These are phyloP conservation scores for Bombus haemorrhoidalis DNA, from an alignment of 1,140 invertebrate genomes.

Conservation along the genomic window DNA sequence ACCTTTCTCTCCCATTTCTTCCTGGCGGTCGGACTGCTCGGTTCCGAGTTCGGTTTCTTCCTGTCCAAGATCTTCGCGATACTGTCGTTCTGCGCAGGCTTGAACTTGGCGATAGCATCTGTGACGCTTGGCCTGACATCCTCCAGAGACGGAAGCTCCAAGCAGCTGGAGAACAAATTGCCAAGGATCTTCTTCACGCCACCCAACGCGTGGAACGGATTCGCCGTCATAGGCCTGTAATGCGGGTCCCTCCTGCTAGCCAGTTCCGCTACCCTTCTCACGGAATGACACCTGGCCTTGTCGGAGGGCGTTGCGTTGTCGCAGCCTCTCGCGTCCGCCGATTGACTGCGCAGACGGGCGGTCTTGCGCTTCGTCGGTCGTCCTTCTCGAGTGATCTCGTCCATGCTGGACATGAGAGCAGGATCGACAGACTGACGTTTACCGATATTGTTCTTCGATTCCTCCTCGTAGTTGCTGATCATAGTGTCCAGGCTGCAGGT, in stretches of 20 bases:
- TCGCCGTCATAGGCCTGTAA: slow-evolving; percentile 87
- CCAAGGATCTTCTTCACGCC: slow-evolving; percentile 92
- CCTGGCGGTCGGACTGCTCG: slow-evolving; percentile 80
- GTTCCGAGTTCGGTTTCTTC: slow-evolving; percentile 80
- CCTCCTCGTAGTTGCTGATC: slow-evolving; percentile 78
- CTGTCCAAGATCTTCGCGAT: slow-evolving; percentile 80
- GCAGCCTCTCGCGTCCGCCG: slow-evolving; percentile 78
- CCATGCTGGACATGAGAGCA: slow-evolving; percentile 76
- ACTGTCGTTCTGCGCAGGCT: slow-evolving; percentile 78
- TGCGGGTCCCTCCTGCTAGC: slow-evolving; percentile 92
- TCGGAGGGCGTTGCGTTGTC: slow-evolving; percentile 84
- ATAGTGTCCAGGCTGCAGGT: slow-evolving; percentile 82
- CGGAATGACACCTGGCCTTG: slow-evolving; percentile 88
- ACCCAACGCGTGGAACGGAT: slow-evolving; percentile 88
- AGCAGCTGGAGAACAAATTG: slow-evolving; percentile 89
- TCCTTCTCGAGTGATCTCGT: slow-evolving; percentile 76
- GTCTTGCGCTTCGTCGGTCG: slow-evolving; percentile 70
- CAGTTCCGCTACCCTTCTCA: slow-evolving; percentile 86
- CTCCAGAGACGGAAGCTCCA: slow-evolving; percentile 87
- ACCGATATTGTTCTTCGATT: slow-evolving; percentile 65
- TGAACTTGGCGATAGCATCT: slow-evolving; percentile 75
- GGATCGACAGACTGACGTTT: slow-evolving; percentile 76
- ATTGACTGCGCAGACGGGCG: slow-evolving; percentile 74
- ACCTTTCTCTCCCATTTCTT: slow-evolving; percentile 82
- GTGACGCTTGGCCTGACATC: slow-evolving; percentile 75